Evolutionary conservation across 2,797 vertebrate species (phyloP).

Genomic region (Staurois parvus): DNA sequence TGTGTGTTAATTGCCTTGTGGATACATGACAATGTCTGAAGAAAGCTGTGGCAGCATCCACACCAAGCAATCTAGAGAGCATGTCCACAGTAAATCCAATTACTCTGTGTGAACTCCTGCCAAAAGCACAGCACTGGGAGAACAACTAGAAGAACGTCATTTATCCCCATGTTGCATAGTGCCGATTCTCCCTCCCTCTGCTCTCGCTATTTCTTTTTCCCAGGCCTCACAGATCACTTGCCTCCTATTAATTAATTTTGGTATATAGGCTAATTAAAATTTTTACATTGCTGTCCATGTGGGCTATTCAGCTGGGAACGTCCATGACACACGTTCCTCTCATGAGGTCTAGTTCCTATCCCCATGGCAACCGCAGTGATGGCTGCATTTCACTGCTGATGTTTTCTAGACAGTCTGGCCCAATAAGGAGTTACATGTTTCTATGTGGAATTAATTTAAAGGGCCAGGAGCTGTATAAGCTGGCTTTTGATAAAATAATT

Average conservation of each 20-base stretch:
- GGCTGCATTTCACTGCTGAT: background rate
- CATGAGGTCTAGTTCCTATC: constrained; percentile 11
- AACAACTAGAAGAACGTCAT: constrained; percentile 1
- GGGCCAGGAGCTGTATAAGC: background rate
- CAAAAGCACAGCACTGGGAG: constrained; percentile 18
- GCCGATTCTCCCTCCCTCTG: background rate
- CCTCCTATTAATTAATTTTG: constrained; percentile 52
- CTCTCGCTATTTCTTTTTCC: background rate
- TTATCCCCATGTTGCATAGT: background rate
- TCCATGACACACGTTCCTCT: constrained; percentile 40
- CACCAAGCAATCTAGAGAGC: constrained; percentile 20
- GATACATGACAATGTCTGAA: constrained; percentile 9
- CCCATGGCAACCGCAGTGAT: constrained; percentile 4
- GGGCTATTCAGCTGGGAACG: constrained; percentile 45
- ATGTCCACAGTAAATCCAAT: constrained; percentile 38
- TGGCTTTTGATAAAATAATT: background rate
- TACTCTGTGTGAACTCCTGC: constrained; percentile 24
- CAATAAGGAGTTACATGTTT: background rate
- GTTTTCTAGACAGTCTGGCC: constrained; percentile 18
- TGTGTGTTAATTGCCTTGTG: constrained; percentile 9
- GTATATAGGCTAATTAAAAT: constrained; percentile 45
- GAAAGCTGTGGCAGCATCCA: background rate
- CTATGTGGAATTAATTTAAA: constrained; percentile 5
- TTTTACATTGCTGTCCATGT: constrained; percentile 34
- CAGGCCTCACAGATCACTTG: constrained; percentile 34